Evolutionary conservation across 2,797 vertebrate species (phyloP).

Genomic region (Clarias fuscus): DNA sequence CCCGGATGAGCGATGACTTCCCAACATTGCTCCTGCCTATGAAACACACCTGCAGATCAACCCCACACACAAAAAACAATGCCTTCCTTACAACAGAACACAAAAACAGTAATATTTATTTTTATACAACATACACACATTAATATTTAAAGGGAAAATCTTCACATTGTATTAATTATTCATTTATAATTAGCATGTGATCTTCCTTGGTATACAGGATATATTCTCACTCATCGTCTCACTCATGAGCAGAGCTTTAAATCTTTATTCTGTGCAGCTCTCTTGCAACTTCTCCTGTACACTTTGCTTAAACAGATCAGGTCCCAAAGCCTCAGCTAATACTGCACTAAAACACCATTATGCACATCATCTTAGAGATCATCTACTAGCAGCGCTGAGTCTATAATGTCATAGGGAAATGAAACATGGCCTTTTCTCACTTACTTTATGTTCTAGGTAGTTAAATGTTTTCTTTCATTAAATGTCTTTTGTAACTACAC

Average conservation of each 20-base stretch:
- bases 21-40: constrained; percentile 95
- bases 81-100: neutral
- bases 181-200: neutral
- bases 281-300: neutral
- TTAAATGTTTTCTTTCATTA: neutral
- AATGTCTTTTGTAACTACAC: neutral
- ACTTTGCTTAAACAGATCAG: neutral
- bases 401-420: neutral
- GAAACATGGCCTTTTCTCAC: neutral
- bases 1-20: constrained; percentile 90
- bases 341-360: neutral
- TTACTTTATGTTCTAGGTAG: neutral
- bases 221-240: neutral
- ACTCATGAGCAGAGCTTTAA: neutral
- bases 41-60: constrained; percentile 85
- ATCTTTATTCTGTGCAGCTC: neutral
- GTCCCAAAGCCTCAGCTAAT: neutral
- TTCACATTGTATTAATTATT: neutral
- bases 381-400: neutral
- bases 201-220: neutral
- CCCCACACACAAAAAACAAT: neutral
- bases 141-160: neutral
- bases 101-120: neutral
- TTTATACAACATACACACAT: neutral
- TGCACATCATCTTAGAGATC: neutral